A percentile compares a stretch with the other conserved stretches of the same genome.
phyloP scores from a whole-genome alignment of 2,113 vertebrate genomes.

The Syngnathus scovelli region DNA sequence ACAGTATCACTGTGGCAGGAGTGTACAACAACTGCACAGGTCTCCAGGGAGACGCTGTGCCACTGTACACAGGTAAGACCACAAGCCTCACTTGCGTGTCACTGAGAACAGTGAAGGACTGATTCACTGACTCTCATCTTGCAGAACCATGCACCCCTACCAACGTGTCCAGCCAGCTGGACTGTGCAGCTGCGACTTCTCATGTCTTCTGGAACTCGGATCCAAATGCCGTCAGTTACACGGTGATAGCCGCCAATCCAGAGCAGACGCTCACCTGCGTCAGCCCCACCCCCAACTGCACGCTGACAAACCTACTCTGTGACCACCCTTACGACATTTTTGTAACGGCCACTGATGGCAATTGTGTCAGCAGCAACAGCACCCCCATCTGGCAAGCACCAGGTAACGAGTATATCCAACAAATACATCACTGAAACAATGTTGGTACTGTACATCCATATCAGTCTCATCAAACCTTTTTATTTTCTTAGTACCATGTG shows the following conservation, averaged over 20 bases:
- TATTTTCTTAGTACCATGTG: conserved; percentile 56
- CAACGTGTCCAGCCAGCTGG: conserved; percentile 43
- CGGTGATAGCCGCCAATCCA: conserved; percentile 21
- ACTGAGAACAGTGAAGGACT: background rate
- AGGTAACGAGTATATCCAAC: no score
- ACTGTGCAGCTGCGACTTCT: conserved; percentile 35
- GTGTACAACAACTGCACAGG: conserved; percentile 44
- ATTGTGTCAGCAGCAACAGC: conserved; percentile 50
- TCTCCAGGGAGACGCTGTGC: conserved; percentile 29
- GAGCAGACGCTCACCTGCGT: conserved; percentile 38
- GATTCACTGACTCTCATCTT: conserved; percentile 8
- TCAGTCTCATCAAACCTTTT: background rate
- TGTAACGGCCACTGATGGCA: conserved; percentile 48
- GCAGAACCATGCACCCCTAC: conserved; percentile 56
- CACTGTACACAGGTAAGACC: conserved; percentile 49
- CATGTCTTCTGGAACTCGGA: conserved; percentile 50
- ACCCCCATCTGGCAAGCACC: conserved; percentile 35
- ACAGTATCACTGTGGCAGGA: conserved; percentile 54
- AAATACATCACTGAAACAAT: no score
- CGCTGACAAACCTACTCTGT: conserved; percentile 49
- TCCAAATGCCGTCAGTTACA: conserved; percentile 41
- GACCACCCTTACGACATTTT: conserved; percentile 40
- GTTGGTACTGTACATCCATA: no score
- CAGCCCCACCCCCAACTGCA: conserved; percentile 44
- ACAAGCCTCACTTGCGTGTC: background rate